Evolutionary conservation across 2,888 invertebrate genomes (phyloP), one percentile per base, ranked within the genome.

Genomic region (Tetranychus truncatus): DNA sequence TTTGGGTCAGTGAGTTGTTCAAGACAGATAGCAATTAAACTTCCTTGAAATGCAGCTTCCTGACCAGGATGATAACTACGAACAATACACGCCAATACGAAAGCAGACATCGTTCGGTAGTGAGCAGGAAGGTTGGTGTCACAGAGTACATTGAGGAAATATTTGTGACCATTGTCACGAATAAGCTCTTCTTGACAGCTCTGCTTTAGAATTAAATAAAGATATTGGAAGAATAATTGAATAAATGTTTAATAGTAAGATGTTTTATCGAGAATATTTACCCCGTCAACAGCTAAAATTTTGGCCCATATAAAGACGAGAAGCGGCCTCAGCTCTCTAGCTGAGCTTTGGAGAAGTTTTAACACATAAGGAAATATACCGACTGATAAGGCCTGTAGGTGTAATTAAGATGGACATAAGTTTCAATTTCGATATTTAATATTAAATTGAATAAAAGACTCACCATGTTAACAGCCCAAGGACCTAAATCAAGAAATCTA

Each of bases 261-360:
- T 34, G 34, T 34, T 34, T 34, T 5, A 34, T 34, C 34, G 34
- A 69, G 15, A n/a, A 24, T 71, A 86, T 88, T 87, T 81, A 92
- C 92, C 82, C 89, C 90, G 83, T 99, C 97, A 6, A 96, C 94
- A 46, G 96, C 95, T 76, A 99, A 85, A 80, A 99, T 95, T 85
- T 96, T 95, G 21, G 99, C 95, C 99, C 99, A 99, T 80, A 99
- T 96, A 83, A 95, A 96, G 71, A 97, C 95, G 80, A 99, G 87
- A 77, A 95, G 87, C 8, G 95, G 91, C 76, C 95, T 86, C 79
- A 99, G 85, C 83, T 99, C 97, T 80, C 88, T 87, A 4, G 95
- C 95, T 78, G 91, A 91, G 80, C 95, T 95, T 84, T 99, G 97
- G 80, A 99, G 86, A 80, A 99, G 85, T 84, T 96, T 96, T 75